A percentile compares a stretch with the other conserved stretches of the same genome.
These are phyloP conservation scores for Chrysogorgia sp. DNA, from an alignment of 92 coral and sea anemone genomes.

Conservation along the genomic window DNA sequence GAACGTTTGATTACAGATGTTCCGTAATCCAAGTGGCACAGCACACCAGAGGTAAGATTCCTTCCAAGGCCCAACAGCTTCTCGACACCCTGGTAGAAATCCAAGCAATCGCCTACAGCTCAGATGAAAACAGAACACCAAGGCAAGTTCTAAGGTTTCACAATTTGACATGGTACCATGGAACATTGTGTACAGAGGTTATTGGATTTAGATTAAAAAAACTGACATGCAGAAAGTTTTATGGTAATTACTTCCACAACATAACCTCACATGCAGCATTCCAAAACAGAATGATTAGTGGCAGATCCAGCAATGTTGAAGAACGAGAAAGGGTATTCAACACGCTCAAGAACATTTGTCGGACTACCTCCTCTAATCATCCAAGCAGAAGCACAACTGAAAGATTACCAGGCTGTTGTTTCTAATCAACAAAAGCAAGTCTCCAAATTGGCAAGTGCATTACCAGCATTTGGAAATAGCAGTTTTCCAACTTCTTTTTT, in stretches of 20 bases:
- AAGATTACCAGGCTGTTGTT: background rate
- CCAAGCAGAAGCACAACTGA: conserved; percentile 53
- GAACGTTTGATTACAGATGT: too few species aligned
- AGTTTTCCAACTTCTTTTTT: conserved; percentile 24
- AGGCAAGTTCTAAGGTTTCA: conserved; percentile 58
- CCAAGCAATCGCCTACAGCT: conserved; percentile 55
- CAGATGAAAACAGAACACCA: conserved; percentile 59
- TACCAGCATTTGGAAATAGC: conserved; percentile 48
- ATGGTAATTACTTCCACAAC: conserved; percentile 49
- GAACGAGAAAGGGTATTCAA: conserved; percentile 51
- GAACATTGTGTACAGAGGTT: conserved; percentile 48
- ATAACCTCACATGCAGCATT: conserved; percentile 36
- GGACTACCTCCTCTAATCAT: conserved; percentile 39
- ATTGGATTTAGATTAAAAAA: conserved; percentile 23
- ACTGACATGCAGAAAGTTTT: conserved; percentile 44
- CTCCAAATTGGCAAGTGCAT: conserved; percentile 45
- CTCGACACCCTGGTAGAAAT: conserved; percentile 65
- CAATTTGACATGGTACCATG: conserved; percentile 64
- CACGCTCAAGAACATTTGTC: conserved; percentile 29
- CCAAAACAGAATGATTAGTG: conserved; percentile 41
- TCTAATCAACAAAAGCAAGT: conserved; percentile 37
- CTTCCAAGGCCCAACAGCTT: conserved; percentile 48
- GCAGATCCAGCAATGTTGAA: conserved; percentile 46
- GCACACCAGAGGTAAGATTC: conserved; percentile 19
- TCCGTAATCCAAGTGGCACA: background rate